phyloP scores from a whole-genome alignment of 1,140 invertebrate genomes.

The Brachionus koreanus region DNA sequence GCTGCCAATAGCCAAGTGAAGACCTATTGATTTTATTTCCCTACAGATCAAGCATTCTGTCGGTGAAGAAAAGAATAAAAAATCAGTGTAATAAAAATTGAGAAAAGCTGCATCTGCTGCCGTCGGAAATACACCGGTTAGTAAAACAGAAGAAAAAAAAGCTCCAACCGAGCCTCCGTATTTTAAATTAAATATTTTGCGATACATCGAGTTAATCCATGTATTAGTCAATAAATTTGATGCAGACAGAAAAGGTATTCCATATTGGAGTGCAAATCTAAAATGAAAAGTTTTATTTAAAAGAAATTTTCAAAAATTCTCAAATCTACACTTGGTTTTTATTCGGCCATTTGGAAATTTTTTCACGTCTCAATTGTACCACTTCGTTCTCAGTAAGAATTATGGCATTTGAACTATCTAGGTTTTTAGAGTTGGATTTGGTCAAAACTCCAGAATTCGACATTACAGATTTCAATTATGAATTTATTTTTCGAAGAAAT shows the following conservation, averaged over 20 bases:
- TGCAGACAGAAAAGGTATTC: background rate
- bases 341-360: background rate
- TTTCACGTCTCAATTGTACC: background rate
- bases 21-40: conserved; percentile 25
- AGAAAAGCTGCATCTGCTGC: background rate
- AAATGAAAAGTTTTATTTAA: background rate
- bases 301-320: background rate
- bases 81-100: background rate
- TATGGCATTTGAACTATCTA: background rate
- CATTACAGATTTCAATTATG: background rate
- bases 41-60: conserved; percentile 16
- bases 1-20: conserved; percentile 21
- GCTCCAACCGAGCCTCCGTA: background rate
- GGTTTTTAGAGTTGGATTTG: background rate
- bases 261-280: conserved; percentile 32
- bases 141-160: background rate
- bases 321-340: background rate
- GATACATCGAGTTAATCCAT: background rate
- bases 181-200: conserved; percentile 27
- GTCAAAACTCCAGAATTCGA: background rate
- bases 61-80: background rate
- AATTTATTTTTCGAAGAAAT: background rate
- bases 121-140: background rate
- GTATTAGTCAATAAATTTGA: conserved; percentile 18
- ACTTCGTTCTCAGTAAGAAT: background rate